Conservation (phyloP, 2,113 vertebrate species). For the Nycticryphes semicollaris region DNA sequence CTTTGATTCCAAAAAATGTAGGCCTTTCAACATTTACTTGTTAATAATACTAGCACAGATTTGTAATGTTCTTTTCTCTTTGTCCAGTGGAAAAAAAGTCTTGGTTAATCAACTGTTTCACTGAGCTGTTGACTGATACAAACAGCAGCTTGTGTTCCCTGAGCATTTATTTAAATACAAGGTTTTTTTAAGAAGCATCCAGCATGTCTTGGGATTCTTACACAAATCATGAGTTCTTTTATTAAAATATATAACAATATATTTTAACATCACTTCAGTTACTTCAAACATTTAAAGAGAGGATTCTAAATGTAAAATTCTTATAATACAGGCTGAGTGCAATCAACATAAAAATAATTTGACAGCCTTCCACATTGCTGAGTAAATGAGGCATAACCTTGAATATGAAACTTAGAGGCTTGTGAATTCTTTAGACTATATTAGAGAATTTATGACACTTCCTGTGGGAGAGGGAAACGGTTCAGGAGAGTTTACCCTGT, state of each 20-base stretch:
- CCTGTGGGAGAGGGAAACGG: background rate
- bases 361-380: constrained; percentile 15
- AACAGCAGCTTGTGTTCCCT: background rate
- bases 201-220: background rate
- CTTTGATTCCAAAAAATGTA: background rate
- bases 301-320: background rate
- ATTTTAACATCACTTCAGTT: background rate
- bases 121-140: background rate
- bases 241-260: background rate
- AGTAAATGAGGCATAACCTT: constrained; percentile 22
- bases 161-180: background rate
- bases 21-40: background rate
- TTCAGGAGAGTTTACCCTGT: background rate
- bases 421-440: constrained; percentile 17
- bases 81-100: background rate
- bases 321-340: background rate
- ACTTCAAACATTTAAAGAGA: background rate
- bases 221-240: background rate
- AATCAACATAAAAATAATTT: constrained; percentile 58
- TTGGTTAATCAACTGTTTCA: background rate
- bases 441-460: constrained; percentile 34
- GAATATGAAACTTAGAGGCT: constrained; percentile 13
- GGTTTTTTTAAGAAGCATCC: background rate
- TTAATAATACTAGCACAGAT: background rate
- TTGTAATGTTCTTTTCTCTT: background rate